A percentile compares a stretch with the other conserved stretches of the same genome.
Conservation (phyloP, 1,140 invertebrate species). For the Oryzaephilus surinamensis region DNA sequence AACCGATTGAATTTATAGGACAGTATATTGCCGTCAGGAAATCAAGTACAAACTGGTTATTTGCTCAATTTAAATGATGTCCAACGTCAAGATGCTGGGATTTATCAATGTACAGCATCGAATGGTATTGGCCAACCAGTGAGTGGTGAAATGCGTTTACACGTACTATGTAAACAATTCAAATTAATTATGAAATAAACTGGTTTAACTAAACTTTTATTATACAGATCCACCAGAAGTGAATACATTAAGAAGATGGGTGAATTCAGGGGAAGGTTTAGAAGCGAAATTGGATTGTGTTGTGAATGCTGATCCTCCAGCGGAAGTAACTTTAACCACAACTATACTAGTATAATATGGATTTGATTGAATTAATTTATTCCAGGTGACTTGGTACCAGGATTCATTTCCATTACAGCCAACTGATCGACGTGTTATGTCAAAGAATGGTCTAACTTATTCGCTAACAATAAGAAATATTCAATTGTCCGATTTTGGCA, state of each 20-base stretch:
- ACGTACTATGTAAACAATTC: conserved; percentile 46
- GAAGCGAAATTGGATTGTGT: conserved; percentile 62
- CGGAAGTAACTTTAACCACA: no score
- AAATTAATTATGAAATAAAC: no score
- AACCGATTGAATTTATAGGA: no score
- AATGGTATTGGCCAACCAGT: conserved; percentile 54
- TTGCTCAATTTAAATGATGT: conserved; percentile 42
- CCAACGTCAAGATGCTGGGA: conserved; percentile 49
- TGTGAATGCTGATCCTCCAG: conserved; percentile 59
- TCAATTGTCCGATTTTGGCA: conserved; percentile 41
- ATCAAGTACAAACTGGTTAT: conserved; percentile 33
- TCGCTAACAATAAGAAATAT: conserved; percentile 39
- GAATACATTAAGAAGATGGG: conserved; percentile 57
- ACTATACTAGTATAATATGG: no score
- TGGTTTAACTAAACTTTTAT: no score
- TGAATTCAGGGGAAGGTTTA: conserved; percentile 61
- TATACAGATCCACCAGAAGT: conserved; percentile 54
- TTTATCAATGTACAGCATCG: conserved; percentile 52
- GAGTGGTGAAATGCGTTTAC: conserved; percentile 45
- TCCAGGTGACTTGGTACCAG: conserved; percentile 44
- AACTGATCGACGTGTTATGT: conserved; percentile 38
- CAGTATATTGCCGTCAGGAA: conserved; percentile 31
- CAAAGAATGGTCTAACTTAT: conserved; percentile 36
- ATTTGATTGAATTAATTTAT: no score
- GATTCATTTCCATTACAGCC: conserved; percentile 41